Evolutionary conservation across 2,888 invertebrate species (phyloP), one percentile per base, ranked within the genome.

Genomic region (Netelia virgata): DNA sequence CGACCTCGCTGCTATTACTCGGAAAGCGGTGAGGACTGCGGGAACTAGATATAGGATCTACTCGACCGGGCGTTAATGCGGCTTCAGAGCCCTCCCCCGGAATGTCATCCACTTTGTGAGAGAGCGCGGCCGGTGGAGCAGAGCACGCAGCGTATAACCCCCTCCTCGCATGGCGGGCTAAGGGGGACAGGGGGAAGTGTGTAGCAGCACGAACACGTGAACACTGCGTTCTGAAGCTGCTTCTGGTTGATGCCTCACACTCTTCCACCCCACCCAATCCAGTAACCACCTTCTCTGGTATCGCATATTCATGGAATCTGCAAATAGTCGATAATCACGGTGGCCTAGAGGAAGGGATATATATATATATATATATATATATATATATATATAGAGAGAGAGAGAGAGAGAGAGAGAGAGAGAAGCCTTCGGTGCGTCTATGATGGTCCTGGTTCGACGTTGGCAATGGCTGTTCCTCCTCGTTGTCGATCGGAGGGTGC

Each of bases 281-380:
- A 84, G 53, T 53, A 50, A 23, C 75, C 78, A 36, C 28, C 59
- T 77, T 64, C 66, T 59, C 69, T 69, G 85, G 63, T 83, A 86
- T 86, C 83, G 83, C 85, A 86, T 86, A 86, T 86, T 86, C 86
- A 86, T 86, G 85, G 83, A 85, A 80, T 82, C 86, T 86, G 84
- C 83, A 85, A 81, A 81, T 83, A 84, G 83, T 86, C 85, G 85
- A 85, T 86, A 79, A 86, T 86, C 79, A 85, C 85, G 85, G 69
- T 63, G 72, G 75, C 64, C 83, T 18, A 57, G 20, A 53, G n/a
- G 23, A 59, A 28, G 28, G 28, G 28, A n/a, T n/a, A n/a, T n/a
- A n/a, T n/a, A n/a, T n/a, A n/a, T n/a, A n/a, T n/a, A n/a, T n/a
- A n/a, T n/a, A n/a, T n/a, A n/a, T n/a, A 23, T 1, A 23, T 1